phyloP scores from a whole-genome alignment of 2,888 invertebrate genomes.

The Eupithecia exiguata region DNA sequence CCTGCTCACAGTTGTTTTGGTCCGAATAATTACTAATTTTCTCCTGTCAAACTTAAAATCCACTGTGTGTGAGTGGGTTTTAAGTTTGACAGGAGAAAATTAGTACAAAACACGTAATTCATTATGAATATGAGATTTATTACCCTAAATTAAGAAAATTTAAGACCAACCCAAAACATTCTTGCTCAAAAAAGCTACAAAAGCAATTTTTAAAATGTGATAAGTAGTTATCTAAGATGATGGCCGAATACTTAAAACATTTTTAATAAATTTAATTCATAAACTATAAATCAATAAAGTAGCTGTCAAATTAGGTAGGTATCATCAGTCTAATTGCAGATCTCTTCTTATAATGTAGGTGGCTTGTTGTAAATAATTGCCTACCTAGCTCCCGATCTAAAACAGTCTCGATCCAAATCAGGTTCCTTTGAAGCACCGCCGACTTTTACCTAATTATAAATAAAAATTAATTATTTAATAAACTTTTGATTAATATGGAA shows the following conservation, averaged over 20 bases:
- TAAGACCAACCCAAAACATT: no score
- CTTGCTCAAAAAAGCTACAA: neutral
- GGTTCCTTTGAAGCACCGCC: conserved; percentile 58
- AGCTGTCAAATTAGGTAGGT: neutral
- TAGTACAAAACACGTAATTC: no score
- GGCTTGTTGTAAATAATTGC: neutral
- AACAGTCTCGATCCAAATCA: conserved; percentile 29
- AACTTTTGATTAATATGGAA: conserved; percentile 60
- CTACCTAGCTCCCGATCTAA: conserved; percentile 19
- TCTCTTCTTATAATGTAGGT: neutral
- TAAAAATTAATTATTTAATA: conserved; percentile 46
- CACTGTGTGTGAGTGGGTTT: no score
- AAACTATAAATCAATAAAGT: neutral
- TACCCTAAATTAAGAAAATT: no score
- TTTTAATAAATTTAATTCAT: neutral
- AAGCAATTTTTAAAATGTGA: neutral
- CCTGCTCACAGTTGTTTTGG: no score
- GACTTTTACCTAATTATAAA: conserved; percentile 68
- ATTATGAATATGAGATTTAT: no score
- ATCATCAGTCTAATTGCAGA: neutral
- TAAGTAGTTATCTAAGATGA: neutral
- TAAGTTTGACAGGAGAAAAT: neutral
- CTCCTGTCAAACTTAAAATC: no score
- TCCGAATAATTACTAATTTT: no score
- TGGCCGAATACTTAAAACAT: neutral